Percentiles rank a stretch among this genome's conserved stretches.
These are phyloP conservation scores for Cryptoblepharus egeriae DNA, from an alignment of 2,797 vertebrate genomes.

Conservation along the genomic window DNA sequence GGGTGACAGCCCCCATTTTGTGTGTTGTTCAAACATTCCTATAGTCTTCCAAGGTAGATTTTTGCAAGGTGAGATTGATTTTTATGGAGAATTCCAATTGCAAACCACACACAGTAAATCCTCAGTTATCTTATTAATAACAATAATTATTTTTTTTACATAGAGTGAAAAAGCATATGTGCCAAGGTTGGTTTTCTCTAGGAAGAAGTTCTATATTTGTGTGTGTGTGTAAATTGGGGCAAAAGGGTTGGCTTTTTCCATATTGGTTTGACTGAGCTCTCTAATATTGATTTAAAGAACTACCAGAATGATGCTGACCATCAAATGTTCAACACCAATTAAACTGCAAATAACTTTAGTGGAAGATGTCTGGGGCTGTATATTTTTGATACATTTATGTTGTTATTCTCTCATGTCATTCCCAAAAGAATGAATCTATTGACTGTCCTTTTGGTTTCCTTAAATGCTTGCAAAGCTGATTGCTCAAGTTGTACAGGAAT, in stretches of 20 bases:
- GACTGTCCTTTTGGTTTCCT: constrained; percentile 23
- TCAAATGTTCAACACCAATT: constrained; percentile 30
- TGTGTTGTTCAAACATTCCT: constrained; percentile 19
- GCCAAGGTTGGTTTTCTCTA: constrained; percentile 23
- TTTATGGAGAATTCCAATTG: constrained; percentile 16
- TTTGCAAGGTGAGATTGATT: constrained; percentile 3
- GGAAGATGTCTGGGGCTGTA: background rate
- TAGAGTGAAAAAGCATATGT: no score
- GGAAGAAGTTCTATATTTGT: constrained; percentile 55
- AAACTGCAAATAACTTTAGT: constrained; percentile 6
- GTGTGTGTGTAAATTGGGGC: constrained; percentile 48
- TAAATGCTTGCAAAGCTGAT: constrained; percentile 10
- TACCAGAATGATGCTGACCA: constrained; percentile 37
- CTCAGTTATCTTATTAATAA: no score
- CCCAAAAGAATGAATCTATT: constrained; percentile 24
- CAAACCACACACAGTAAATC: background rate
- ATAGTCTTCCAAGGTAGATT: background rate
- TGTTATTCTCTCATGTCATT: background rate
- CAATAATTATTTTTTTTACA: no score
- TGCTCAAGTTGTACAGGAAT: constrained; percentile 7
- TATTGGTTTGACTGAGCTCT: constrained; percentile 43
- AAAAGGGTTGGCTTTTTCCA: constrained; percentile 39
- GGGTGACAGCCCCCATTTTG: background rate
- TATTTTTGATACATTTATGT: background rate
- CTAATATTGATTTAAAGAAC: constrained; percentile 17